Conservation (phyloP, 2,797 vertebrate species). For the Melanotaenia pygmaea region DNA sequence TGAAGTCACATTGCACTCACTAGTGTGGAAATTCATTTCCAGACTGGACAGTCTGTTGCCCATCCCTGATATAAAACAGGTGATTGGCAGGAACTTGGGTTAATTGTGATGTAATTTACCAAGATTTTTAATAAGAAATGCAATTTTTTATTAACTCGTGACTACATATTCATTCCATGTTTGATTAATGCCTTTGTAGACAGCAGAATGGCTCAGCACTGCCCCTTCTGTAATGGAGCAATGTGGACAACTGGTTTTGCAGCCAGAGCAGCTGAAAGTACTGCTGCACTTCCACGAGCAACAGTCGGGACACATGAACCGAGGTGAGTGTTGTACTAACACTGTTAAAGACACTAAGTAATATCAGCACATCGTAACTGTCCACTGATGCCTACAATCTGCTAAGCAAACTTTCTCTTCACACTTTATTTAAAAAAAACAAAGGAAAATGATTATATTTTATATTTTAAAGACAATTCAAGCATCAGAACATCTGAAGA, state of each 20-base stretch:
- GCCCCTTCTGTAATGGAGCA: constrained; percentile 36
- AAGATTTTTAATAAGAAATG: too few species aligned
- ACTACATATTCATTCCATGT: not conserved
- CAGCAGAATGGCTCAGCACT: constrained; percentile 48
- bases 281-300: constrained; percentile 36
- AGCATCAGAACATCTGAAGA: not conserved
- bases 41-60: constrained; percentile 79
- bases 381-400: not conserved
- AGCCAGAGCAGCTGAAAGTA: constrained; percentile 32
- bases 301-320: constrained; percentile 26
- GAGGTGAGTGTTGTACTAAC: constrained; percentile 9
- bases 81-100: constrained; percentile 1
- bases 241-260: constrained; percentile 42
- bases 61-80: constrained; percentile 64
- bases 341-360: not conserved
- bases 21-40: constrained; percentile 82
- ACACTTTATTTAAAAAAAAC: too few species aligned
- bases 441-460: not conserved
- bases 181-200: constrained; percentile 21
- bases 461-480: not conserved
- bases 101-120: not conserved
- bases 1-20: constrained; percentile 40
- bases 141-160: too few species aligned
- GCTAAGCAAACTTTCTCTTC: not conserved
- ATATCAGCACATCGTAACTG: not conserved